Conservation (phyloP, 1,140 invertebrate genomes). For the Cotesia chilonis region DNA sequence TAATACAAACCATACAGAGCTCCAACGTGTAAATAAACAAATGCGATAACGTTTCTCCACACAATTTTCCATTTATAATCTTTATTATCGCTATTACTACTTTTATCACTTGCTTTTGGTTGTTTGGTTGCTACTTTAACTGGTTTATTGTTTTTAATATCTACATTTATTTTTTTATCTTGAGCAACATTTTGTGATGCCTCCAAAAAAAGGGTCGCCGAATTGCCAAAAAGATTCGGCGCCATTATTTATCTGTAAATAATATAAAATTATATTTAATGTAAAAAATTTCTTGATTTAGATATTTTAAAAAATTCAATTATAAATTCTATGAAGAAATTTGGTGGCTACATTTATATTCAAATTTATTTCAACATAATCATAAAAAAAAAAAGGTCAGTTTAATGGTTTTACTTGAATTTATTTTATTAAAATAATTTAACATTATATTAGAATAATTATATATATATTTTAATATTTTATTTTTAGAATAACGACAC, state of each 20-base stretch:
- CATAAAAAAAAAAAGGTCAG: background rate
- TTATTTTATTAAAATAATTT: too few relatives aligned
- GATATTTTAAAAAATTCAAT: background rate
- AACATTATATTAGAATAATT: too few relatives aligned
- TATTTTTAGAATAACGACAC: too few relatives aligned
- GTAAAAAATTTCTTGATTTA: background rate
- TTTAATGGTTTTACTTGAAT: background rate
- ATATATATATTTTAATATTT: too few relatives aligned
- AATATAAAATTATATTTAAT: constrained; percentile 13
- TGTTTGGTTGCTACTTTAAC: constrained; percentile 39
- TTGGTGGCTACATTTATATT: background rate
- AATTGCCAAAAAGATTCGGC: constrained; percentile 63
- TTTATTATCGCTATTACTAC: constrained; percentile 29
- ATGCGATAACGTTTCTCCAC: constrained; percentile 77
- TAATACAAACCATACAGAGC: constrained; percentile 73
- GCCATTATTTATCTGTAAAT: constrained; percentile 54
- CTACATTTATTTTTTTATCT: constrained; percentile 38
- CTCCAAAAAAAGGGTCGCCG: constrained; percentile 60
- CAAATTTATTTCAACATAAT: too few relatives aligned
- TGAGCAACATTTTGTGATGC: constrained; percentile 55
- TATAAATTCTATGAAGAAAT: background rate
- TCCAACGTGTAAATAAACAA: constrained; percentile 71
- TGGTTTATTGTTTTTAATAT: constrained; percentile 13
- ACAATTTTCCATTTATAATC: constrained; percentile 72
- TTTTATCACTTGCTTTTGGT: constrained; percentile 39